These are phyloP conservation scores for Tamandua tetradactyla DNA, from an alignment of 2,797 vertebrate genomes.

Conservation along the genomic window DNA sequence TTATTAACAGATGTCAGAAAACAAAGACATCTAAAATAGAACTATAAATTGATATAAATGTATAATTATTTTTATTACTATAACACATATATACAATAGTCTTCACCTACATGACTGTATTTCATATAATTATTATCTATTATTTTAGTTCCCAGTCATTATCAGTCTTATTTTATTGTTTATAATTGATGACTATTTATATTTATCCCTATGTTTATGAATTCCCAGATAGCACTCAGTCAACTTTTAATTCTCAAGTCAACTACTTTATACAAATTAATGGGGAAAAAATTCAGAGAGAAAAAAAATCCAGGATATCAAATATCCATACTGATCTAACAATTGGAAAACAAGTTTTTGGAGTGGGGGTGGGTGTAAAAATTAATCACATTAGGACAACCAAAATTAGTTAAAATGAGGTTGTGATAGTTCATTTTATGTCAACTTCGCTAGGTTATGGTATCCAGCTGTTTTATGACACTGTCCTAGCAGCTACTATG, in stretches of 20 bases:
- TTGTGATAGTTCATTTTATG: not conserved
- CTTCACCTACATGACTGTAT: not conserved
- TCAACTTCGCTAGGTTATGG: too few species aligned
- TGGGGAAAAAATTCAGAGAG: not conserved
- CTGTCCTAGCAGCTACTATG: too few species aligned
- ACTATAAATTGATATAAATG: not conserved
- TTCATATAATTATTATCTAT: not conserved
- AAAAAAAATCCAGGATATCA: not conserved
- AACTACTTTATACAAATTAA: not conserved
- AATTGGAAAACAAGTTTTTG: not conserved
- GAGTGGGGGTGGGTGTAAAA: too few species aligned
- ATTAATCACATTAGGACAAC: not conserved
- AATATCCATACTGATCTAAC: not conserved
- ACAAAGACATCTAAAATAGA: not conserved
- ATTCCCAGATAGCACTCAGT: not conserved
- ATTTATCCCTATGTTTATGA: not conserved
- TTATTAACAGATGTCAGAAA: not conserved
- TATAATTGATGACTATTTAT: not conserved
- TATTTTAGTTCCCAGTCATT: not conserved
- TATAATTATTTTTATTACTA: too few species aligned
- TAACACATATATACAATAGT: too few species aligned
- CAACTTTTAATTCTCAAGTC: not conserved
- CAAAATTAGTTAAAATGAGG: not conserved
- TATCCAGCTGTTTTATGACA: too few species aligned
- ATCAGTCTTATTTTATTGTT: not conserved